Base-by-base conservation (phyloP, 1,140 invertebrate species). In the Stegodyphus mimosarum region DNA sequence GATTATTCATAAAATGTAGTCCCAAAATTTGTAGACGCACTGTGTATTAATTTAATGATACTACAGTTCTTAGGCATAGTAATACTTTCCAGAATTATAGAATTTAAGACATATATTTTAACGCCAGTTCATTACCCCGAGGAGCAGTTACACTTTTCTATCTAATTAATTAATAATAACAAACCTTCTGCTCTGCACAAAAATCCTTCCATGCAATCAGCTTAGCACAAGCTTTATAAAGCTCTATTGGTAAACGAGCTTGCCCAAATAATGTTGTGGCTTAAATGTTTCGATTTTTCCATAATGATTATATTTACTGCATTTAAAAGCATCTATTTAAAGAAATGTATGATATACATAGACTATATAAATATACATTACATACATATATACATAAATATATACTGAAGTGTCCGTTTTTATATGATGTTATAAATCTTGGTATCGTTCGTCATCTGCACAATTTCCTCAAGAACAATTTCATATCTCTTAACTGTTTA, bases 191-290 rank as follows among this genome's bases (percentile, higher is more conserved):
- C 80, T 83, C 52, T 52, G 80, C 80, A 83, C 80, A 11, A 49
- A 33, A 83, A 66, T 81, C 80, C 80, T 83, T 83, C 80, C 80
- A 83, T 64, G 71, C 17, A 80, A 80, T 33, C 18, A 51, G 80
- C 80, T 83, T 83, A 83, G 80, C 80, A 83, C 80, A 33, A 33
- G 33, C 55, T 60, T 11, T 15, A 71, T 13, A 71, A 71, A 52
- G 78, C 53, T 72, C 18, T 63, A 7, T 49, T 70, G 71, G 50
- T 10, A 49, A 52, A 55, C 17, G 78, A 80, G 78, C 67, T 80
- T 69, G 78, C 78, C 78, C 69, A 80, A 70, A 15, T 67, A 74
- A 83, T 33, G 60, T 9, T 66, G 80, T 81, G 50, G 70, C 49
- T 67, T 83, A 6, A 83, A 83, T 83, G 80, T 83, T 73, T 48